phyloP scores from a whole-genome alignment of 2,113 vertebrate genomes.

The Xiphophorus hellerii region DNA sequence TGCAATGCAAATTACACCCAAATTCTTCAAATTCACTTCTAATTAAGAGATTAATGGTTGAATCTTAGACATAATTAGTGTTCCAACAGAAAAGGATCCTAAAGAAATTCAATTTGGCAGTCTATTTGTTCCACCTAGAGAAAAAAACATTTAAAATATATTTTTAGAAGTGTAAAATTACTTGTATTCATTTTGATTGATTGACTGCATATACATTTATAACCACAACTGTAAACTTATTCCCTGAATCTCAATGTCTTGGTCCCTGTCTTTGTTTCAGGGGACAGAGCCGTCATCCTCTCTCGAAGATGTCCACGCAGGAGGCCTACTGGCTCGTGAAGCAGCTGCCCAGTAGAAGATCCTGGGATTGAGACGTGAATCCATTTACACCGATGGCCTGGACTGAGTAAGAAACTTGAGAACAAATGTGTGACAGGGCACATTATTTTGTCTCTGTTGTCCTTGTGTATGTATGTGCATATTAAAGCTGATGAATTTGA shows the following conservation, averaged over 20 bases:
- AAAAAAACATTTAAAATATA: neutral
- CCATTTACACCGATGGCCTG: conserved; percentile 89
- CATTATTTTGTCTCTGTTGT: neutral
- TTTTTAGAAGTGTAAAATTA: neutral
- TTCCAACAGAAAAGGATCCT: neutral
- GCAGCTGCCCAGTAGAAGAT: conserved; percentile 84
- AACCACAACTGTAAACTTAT: neutral
- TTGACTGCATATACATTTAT: neutral
- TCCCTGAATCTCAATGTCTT: neutral
- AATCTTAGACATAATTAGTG: neutral
- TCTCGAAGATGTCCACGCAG: conserved; percentile 72
- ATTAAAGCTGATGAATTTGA: neutral
- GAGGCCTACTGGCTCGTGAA: conserved; percentile 68
- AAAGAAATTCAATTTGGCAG: neutral
- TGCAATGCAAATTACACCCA: neutral
- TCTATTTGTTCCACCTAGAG: neutral
- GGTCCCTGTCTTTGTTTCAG: conserved; percentile 54
- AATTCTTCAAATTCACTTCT: neutral
- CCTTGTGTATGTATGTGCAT: neutral
- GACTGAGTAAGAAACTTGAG: conserved; percentile 80
- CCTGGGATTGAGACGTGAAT: conserved; percentile 81
- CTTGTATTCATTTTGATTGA: neutral
- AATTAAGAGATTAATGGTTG: neutral
- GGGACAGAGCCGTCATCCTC: conserved; percentile 63
- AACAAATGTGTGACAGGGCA: neutral